Conservation (phyloP, 2,797 vertebrate species). For the Gambelia wislizenii region DNA sequence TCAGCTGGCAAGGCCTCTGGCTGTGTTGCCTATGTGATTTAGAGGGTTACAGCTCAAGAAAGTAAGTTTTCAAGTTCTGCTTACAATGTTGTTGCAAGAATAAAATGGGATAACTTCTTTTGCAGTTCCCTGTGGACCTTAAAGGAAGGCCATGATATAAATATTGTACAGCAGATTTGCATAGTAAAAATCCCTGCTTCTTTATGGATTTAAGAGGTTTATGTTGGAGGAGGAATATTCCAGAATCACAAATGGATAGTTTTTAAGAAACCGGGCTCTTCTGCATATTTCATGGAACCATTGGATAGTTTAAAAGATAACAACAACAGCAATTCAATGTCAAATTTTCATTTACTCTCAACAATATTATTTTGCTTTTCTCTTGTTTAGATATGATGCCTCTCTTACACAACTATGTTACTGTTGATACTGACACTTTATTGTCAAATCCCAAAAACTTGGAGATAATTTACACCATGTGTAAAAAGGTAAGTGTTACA, state of each 20-base stretch:
- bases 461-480: conserved; percentile 97
- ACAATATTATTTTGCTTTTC: conserved; percentile 39
- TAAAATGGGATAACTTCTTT: background rate
- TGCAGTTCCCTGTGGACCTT: background rate
- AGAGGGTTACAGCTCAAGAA: too few relatives aligned
- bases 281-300: too few relatives aligned
- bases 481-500: conserved; percentile 90
- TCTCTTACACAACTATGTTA: conserved; percentile 96
- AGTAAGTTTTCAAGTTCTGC: too few relatives aligned
- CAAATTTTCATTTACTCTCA: background rate
- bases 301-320: background rate
- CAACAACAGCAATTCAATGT: background rate
- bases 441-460: conserved; percentile 93
- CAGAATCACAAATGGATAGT: background rate
- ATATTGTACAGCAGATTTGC: background rate
- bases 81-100: background rate
- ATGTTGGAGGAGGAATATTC: background rate
- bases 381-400: conserved; percentile 96
- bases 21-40: too few relatives aligned
- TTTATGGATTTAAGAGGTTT: background rate
- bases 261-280: too few relatives aligned
- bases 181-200: background rate
- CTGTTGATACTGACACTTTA: conserved; percentile 93
- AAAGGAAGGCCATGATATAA: background rate
- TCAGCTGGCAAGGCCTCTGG: too few relatives aligned